A percentile compares a stretch with the other conserved stretches of the same genome.
These are phyloP conservation scores for Leistus spinibarbis DNA, from an alignment of 2,888 invertebrate genomes.

Conservation along the genomic window DNA sequence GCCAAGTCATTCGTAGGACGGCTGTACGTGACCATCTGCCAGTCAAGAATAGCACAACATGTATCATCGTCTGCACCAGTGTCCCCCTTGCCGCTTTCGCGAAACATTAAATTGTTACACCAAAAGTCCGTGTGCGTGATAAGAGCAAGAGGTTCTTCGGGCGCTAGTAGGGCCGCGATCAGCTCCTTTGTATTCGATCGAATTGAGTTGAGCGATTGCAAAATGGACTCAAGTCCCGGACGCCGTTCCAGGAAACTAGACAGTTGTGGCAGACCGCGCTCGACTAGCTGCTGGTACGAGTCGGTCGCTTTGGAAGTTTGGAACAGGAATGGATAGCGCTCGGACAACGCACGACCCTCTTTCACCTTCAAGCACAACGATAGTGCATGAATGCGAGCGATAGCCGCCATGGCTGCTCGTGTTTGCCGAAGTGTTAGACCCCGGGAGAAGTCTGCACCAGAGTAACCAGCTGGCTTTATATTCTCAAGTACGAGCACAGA, in stretches of 20 bases:
- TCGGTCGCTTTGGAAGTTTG: constrained; percentile 80
- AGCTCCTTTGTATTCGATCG: constrained; percentile 73
- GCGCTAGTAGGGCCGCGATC: constrained; percentile 72
- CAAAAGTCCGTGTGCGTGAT: constrained; percentile 85
- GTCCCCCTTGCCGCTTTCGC: constrained; percentile 55
- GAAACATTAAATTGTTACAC: constrained; percentile 79
- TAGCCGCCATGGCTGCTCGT: constrained; percentile 71
- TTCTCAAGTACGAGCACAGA: constrained; percentile 78
- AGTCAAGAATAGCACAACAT: constrained; percentile 76
- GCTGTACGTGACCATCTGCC: constrained; percentile 85
- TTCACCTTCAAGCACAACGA: constrained; percentile 69
- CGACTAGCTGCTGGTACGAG: constrained; percentile 78
- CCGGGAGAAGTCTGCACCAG: constrained; percentile 70
- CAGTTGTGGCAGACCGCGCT: constrained; percentile 77
- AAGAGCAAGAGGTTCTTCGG: constrained; percentile 74
- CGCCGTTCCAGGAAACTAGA: constrained; percentile 72
- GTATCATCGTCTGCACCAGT: constrained; percentile 52
- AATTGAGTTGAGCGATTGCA: constrained; percentile 64
- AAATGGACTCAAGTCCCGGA: constrained; percentile 66
- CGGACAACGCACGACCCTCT: constrained; percentile 60
- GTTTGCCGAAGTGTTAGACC: constrained; percentile 71
- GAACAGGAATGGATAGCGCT: constrained; percentile 72
- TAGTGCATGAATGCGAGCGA: constrained; percentile 75
- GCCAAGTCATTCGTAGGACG: constrained; percentile 81
- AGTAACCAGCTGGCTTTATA: constrained; percentile 69